A percentile compares a stretch with the other conserved stretches of the same genome.
Conservation (phyloP, 2,797 vertebrate genomes). For the Calcarius lapponicus region DNA sequence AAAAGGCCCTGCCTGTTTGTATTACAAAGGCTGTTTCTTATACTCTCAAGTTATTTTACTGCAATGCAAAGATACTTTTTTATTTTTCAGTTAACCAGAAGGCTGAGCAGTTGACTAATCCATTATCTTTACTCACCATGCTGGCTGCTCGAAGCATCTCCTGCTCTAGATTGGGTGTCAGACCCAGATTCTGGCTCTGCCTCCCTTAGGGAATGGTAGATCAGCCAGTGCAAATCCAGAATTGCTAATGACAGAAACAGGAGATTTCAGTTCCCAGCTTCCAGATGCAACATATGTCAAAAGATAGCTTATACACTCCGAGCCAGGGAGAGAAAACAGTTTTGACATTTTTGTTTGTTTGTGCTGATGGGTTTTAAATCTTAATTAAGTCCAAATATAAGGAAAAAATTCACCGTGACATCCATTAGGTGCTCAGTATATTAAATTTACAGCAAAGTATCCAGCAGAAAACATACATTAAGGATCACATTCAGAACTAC, state of each 20-base stretch:
- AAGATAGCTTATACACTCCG: conserved; percentile 75
- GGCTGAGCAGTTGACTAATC: not conserved
- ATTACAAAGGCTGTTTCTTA: not conserved
- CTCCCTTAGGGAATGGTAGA: conserved; percentile 41
- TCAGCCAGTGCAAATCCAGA: conserved; percentile 52
- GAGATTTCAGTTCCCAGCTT: conserved; percentile 52
- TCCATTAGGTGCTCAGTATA: not conserved
- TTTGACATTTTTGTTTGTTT: conserved; percentile 20
- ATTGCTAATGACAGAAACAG: conserved; percentile 43
- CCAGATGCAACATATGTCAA: conserved; percentile 68
- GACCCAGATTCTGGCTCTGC: conserved; percentile 61
- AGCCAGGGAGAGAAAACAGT: conserved; percentile 60
- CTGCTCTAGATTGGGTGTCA: conserved; percentile 31
- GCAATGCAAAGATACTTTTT: not conserved
- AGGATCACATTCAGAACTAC: not conserved
- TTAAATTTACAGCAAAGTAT: not conserved
- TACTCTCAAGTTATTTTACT: not conserved
- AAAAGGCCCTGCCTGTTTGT: not conserved
- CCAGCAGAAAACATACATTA: not conserved
- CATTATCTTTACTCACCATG: conserved; percentile 62
- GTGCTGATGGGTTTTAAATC: not conserved
- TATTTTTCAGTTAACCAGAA: not conserved
- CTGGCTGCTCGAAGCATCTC: not conserved
- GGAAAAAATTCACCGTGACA: not conserved
- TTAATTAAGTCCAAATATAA: conserved; percentile 6